Conservation (phyloP, 2,113 vertebrate genomes). For the Chaetorhynchus papuensis region DNA sequence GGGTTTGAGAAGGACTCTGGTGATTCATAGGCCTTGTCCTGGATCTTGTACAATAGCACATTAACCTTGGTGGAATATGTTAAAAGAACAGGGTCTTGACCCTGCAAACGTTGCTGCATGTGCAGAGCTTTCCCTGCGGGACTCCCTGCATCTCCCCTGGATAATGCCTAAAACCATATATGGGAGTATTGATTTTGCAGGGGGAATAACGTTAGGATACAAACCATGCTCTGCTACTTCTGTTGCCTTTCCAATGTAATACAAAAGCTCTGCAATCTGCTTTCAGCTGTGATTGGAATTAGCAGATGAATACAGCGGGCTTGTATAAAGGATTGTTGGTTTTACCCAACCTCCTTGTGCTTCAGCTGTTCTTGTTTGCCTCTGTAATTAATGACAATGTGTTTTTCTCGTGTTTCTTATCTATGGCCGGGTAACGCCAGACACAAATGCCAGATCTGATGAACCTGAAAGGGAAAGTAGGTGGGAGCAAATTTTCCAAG, state of each 20-base stretch:
- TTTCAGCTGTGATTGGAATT: not conserved
- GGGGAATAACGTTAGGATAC: not conserved
- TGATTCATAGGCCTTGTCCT: not conserved
- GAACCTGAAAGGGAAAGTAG: constrained; percentile 42
- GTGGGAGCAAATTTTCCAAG: constrained; percentile 18
- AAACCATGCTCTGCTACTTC: not conserved
- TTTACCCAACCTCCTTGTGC: not conserved
- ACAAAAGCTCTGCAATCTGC: not conserved
- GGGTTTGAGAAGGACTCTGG: not conserved
- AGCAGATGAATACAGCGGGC: not conserved
- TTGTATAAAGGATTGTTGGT: not conserved
- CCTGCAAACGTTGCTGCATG: not conserved
- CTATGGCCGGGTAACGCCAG: not conserved
- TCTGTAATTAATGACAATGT: constrained; percentile 28
- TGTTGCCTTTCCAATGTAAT: not conserved
- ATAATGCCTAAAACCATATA: not conserved
- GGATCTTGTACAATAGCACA: not conserved
- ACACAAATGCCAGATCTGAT: constrained; percentile 37
- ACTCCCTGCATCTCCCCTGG: not conserved
- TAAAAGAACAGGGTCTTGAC: not conserved
- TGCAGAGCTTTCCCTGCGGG: not conserved
- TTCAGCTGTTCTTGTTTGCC: not conserved
- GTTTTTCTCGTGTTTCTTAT: not conserved
- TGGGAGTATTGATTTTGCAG: not conserved
- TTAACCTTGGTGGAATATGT: not conserved